Evolutionary conservation across 2,113 vertebrate species (phyloP).

Genomic region (Pongo abelii): DNA sequence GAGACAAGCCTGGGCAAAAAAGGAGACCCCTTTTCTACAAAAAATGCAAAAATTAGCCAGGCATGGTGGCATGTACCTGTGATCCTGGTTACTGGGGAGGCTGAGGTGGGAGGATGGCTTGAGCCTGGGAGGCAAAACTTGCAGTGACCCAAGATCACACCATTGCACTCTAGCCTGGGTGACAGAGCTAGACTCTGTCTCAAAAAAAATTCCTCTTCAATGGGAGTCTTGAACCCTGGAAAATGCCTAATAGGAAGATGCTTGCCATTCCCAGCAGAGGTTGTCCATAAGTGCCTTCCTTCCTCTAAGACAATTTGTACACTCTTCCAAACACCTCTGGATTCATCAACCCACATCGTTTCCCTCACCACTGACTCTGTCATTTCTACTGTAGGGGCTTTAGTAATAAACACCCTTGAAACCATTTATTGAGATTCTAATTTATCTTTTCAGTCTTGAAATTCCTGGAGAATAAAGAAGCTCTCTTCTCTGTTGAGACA

Average conservation of each 20-base stretch:
- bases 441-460: conserved; percentile 25
- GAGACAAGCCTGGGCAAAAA: too few species aligned
- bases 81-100: too few species aligned
- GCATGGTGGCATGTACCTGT: too few species aligned
- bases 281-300: not conserved
- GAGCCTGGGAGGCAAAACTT: too few species aligned
- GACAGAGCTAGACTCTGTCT: too few species aligned
- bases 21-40: too few species aligned
- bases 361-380: not conserved
- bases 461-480: conserved; percentile 38
- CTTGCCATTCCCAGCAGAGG: not conserved
- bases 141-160: too few species aligned
- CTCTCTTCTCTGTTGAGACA: not conserved
- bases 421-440: not conserved
- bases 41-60: too few species aligned
- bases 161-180: too few species aligned
- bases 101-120: too few species aligned
- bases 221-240: not conserved
- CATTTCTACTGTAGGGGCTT: not conserved
- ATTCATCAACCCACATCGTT: not conserved
- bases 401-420: not conserved
- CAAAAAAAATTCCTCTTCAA: not conserved
- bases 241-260: not conserved
- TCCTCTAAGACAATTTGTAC: not conserved
- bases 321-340: not conserved